Percentiles rank a stretch among this genome's conserved stretches.
Evolutionary conservation across 2,113 vertebrate species (phyloP).

Genomic region (Irena cyanogastra): DNA sequence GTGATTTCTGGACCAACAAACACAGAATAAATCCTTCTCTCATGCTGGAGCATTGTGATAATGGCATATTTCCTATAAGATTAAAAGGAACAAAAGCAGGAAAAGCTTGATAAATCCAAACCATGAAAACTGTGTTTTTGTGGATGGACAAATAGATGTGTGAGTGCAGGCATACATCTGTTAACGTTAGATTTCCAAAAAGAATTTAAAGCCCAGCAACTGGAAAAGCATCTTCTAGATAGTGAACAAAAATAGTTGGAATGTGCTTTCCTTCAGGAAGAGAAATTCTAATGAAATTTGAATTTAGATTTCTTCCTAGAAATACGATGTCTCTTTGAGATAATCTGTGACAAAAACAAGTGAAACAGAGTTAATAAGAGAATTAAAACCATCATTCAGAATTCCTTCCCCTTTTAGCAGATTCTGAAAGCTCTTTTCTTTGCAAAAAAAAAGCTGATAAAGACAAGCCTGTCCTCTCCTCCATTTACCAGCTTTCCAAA

Average conservation of each 20-base stretch:
- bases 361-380: conserved; percentile 5
- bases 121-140: background rate
- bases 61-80: background rate
- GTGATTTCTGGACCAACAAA: background rate
- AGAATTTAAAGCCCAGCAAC: conserved; percentile 26
- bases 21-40: conserved; percentile 3
- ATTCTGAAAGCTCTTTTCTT: conserved; percentile 58
- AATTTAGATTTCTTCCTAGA: conserved; percentile 17
- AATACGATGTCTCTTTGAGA: background rate
- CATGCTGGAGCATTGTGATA: background rate
- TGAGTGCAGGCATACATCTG: background rate
- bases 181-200: background rate
- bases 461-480: conserved; percentile 50
- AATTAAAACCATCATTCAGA: background rate
- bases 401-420: conserved; percentile 44
- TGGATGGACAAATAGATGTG: background rate
- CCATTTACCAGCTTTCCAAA: conserved; percentile 66
- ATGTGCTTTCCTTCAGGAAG: background rate
- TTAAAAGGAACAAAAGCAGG: conserved; percentile 5
- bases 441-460: conserved; percentile 62
- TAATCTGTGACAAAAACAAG: conserved; percentile 52
- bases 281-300: conserved; percentile 28
- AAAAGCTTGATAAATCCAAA: conserved; percentile 23
- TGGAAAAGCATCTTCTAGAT: conserved; percentile 11
- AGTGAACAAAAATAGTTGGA: background rate